Evolutionary conservation across 2,113 vertebrate species (phyloP).

Genomic region (Pycnonotus jocosus): DNA sequence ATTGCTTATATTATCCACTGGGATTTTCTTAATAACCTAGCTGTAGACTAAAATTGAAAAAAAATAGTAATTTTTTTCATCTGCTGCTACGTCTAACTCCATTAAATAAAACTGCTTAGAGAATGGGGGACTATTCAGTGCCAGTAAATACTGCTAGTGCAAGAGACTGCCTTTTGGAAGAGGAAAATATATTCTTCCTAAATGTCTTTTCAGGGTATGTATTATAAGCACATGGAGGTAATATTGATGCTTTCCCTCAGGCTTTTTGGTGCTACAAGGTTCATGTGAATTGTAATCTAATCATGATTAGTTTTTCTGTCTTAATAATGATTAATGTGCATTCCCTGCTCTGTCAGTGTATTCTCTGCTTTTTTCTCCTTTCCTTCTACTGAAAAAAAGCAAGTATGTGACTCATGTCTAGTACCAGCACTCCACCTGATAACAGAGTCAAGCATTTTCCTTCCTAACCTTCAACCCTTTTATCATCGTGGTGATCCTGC

Average conservation of each 20-base stretch:
- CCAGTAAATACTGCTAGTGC: background rate
- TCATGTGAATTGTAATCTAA: conserved; percentile 5
- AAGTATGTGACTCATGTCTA: background rate
- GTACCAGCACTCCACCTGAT: background rate
- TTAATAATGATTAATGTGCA: conserved; percentile 2
- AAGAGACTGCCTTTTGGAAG: background rate
- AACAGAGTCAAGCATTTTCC: conserved; percentile 6
- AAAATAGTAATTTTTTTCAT: background rate
- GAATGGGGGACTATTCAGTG: background rate
- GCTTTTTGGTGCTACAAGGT: background rate
- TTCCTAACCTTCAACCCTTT: background rate
- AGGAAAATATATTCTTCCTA: background rate
- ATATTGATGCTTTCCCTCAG: background rate
- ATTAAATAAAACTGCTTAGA: conserved; percentile 7
- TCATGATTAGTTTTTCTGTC: background rate
- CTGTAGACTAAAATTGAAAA: background rate
- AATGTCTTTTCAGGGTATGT: background rate
- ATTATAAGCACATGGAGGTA: background rate
- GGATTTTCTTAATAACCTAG: background rate
- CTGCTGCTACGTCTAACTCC: background rate
- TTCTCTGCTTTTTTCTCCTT: background rate
- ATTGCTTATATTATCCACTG: background rate
- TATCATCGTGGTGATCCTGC: background rate
- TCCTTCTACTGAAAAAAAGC: background rate
- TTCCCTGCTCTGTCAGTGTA: background rate